phyloP scores from a whole-genome alignment of 2,797 vertebrate species.

The Poecilia gillii region DNA sequence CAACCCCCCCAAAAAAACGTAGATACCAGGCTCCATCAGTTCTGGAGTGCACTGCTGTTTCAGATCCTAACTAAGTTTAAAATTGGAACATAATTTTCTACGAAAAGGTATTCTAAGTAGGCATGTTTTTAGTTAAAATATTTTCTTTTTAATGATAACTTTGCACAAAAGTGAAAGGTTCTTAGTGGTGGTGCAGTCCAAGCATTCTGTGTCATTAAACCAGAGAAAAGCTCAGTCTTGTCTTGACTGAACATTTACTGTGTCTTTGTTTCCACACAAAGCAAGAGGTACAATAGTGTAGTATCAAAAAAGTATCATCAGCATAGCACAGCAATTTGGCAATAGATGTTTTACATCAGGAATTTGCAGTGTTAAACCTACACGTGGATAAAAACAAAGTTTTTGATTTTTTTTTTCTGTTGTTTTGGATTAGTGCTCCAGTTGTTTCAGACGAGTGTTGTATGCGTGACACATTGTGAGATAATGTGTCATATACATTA shows the following conservation, averaged over 20 bases:
- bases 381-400: not conserved
- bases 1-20: not conserved
- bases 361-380: not conserved
- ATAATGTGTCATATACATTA: not conserved
- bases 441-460: not conserved
- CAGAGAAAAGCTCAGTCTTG: not conserved
- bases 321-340: not conserved
- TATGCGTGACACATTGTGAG: not conserved
- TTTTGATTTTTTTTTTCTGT: not conserved
- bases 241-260: not conserved
- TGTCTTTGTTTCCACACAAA: not conserved
- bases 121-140: not conserved
- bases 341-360: not conserved
- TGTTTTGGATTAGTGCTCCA: not conserved
- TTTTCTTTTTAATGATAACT: not conserved
- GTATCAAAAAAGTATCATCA: not conserved
- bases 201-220: not conserved
- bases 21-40: not conserved
- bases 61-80: not conserved
- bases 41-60: not conserved
- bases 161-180: not conserved
- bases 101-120: not conserved
- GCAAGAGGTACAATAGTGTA: not conserved
- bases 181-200: not conserved
- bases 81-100: not conserved